Evolutionary conservation across 2,113 vertebrate species (phyloP).

Genomic region (Dasypus novemcinctus): DNA sequence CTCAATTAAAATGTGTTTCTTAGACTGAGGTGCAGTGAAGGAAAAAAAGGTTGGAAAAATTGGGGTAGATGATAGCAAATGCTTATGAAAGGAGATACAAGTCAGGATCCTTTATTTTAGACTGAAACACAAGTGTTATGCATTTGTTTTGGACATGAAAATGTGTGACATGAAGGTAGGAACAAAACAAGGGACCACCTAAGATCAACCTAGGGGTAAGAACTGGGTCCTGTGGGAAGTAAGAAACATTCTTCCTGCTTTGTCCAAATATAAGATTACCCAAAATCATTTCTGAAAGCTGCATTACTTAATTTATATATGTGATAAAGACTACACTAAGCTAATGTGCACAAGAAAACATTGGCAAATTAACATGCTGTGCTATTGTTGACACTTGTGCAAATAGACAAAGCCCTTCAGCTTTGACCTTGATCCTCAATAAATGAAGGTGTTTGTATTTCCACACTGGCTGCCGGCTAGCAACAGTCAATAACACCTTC

Average conservation of each 20-base stretch:
- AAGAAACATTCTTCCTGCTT: conserved; percentile 45
- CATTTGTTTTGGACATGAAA: not conserved
- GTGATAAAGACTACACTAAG: not conserved
- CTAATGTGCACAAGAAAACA: not conserved
- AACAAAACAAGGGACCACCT: not conserved
- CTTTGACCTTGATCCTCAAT: conserved; percentile 13
- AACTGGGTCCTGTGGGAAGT: conserved; percentile 8
- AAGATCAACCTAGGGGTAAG: not conserved
- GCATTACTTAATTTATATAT: not conserved
- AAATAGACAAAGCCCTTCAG: conserved; percentile 26
- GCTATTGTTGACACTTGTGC: conserved; percentile 9
- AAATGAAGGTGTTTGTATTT: conserved; percentile 13
- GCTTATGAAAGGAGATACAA: not conserved
- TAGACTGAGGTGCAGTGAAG: not conserved
- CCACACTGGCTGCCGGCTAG: not conserved
- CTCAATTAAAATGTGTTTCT: not conserved
- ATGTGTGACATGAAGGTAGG: not conserved
- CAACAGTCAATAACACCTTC: not conserved
- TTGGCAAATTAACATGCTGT: conserved; percentile 7
- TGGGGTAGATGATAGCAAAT: conserved; percentile 37
- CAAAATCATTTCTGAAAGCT: conserved; percentile 13
- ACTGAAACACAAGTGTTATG: conserved; percentile 3
- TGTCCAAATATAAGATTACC: conserved; percentile 41
- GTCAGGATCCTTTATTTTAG: not conserved
- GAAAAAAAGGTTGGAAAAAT: not conserved